A percentile compares a stretch with the other conserved stretches of the same genome.
Conservation (phyloP, 2,888 invertebrate genomes). For the Machimus rusticus region DNA sequence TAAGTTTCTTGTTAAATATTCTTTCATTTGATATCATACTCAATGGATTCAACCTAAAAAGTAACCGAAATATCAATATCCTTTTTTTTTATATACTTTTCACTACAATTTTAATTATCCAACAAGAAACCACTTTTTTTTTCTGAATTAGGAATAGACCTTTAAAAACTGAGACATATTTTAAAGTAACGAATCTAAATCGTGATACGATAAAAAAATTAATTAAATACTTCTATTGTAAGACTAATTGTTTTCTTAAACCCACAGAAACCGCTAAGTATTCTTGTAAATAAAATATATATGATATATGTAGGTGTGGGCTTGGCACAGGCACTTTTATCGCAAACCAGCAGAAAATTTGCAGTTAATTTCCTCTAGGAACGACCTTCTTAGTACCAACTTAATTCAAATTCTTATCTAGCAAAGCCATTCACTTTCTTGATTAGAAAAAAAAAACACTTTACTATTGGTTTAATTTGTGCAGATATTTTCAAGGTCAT, state of each 20-base stretch:
- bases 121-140: too few relatives aligned
- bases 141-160: too few relatives aligned
- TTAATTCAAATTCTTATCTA: background rate
- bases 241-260: background rate
- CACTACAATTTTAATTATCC: too few relatives aligned
- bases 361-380: background rate
- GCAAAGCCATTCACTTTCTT: background rate
- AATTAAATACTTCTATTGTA: background rate
- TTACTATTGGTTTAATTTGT: background rate
- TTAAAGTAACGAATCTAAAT: too few relatives aligned
- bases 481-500: background rate
- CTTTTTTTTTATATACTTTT: too few relatives aligned
- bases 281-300: background rate
- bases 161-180: too few relatives aligned
- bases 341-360: background rate
- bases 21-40: too few relatives aligned
- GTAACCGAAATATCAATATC: too few relatives aligned
- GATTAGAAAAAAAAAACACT: background rate
- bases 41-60: too few relatives aligned
- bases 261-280: background rate
- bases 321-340: background rate
- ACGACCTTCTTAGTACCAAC: background rate
- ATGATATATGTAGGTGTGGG: background rate
- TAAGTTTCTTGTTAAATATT: too few relatives aligned
- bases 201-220: background rate